Conservation (phyloP, 2,888 invertebrate genomes). For the Luperina nickerlii region DNA sequence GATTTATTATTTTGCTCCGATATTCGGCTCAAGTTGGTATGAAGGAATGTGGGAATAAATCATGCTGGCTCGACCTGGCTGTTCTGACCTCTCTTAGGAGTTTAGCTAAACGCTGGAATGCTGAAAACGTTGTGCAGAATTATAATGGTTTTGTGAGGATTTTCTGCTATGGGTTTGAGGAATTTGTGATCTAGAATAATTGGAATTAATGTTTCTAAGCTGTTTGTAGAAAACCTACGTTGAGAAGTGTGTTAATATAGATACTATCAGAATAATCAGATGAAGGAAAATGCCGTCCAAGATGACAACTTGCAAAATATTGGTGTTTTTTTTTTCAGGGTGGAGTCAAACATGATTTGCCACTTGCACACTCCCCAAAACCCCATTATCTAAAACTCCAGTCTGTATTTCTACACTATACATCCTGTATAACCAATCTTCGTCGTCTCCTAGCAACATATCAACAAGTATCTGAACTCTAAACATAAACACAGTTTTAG, state of each 20-base stretch:
- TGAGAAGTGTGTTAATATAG: background rate
- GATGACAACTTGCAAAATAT: background rate
- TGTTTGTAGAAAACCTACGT: background rate
- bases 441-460: background rate
- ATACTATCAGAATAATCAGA: background rate
- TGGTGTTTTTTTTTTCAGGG: background rate
- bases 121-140: background rate
- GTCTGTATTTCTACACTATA: no score
- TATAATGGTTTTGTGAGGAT: constrained; percentile 6
- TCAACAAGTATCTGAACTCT: constrained; percentile 36
- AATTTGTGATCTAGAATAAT: background rate
- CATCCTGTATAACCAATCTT: background rate
- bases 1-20: constrained; percentile 47
- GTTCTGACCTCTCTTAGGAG: constrained; percentile 19
- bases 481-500: constrained; percentile 25
- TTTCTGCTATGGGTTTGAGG: background rate
- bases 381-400: background rate
- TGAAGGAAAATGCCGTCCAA: background rate
- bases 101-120: constrained; percentile 13
- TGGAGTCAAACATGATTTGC: constrained; percentile 9
- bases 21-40: constrained; percentile 31
- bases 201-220: background rate
- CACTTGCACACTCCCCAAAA: background rate
- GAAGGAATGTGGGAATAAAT: constrained; percentile 55
- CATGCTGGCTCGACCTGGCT: constrained; percentile 31